These are phyloP conservation scores for Diarsia mendica DNA, from an alignment of 2,888 invertebrate species.

Conservation along the genomic window DNA sequence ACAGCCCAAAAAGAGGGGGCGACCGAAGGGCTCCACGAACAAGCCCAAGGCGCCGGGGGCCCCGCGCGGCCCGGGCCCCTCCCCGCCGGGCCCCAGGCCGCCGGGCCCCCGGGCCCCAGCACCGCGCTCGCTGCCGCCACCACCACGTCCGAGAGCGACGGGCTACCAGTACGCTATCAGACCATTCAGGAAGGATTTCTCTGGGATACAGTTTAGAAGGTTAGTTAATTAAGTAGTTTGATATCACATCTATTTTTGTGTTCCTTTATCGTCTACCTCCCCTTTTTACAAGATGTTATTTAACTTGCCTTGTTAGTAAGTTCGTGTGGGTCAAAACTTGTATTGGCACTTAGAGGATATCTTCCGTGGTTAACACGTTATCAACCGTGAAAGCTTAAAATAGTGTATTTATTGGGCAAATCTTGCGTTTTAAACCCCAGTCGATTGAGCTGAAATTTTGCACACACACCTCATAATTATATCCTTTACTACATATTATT, in stretches of 20 bases:
- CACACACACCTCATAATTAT: too few species aligned
- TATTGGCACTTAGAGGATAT: too few species aligned
- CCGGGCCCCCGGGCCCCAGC: slow-evolving; percentile 55
- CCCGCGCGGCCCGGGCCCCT: slow-evolving; percentile 15
- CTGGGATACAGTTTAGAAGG: slow-evolving; percentile 89
- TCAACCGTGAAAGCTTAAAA: too few species aligned
- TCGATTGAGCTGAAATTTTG: too few species aligned
- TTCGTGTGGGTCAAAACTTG: background rate
- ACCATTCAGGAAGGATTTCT: slow-evolving; percentile 88
- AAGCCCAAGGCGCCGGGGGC: slow-evolving; percentile 81
- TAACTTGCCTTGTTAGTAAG: background rate
- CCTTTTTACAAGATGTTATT: background rate
- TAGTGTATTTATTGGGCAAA: too few species aligned
- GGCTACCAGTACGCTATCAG: slow-evolving; percentile 86
- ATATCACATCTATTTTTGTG: background rate
- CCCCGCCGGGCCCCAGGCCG: slow-evolving; percentile 23
- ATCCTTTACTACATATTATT: too few species aligned
- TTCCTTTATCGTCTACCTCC: background rate
- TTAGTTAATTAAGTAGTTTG: slow-evolving; percentile 52
- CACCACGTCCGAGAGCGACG: slow-evolving; percentile 80
- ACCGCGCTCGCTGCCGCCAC: slow-evolving; percentile 68
- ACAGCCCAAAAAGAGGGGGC: slow-evolving; percentile 88
- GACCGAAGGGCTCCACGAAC: slow-evolving; percentile 89
- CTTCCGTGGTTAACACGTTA: too few species aligned
- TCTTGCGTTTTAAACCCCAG: too few species aligned